A percentile compares a stretch with the other conserved stretches of the same genome.
Conservation (phyloP, 2,797 vertebrate species). For the Atherinosoma microstoma region DNA sequence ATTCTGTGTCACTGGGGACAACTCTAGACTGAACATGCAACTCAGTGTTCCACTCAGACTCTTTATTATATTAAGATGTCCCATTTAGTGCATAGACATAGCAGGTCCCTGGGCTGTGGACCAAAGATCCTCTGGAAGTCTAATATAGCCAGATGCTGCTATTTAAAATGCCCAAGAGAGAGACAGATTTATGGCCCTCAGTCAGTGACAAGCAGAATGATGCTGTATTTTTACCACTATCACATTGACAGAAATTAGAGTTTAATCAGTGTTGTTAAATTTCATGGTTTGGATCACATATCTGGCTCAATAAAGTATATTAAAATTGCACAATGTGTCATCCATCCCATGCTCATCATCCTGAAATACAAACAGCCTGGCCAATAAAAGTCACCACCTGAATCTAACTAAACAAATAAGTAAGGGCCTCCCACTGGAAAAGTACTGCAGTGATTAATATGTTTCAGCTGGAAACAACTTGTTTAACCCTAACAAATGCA, state of each 20-base stretch:
- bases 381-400: background rate
- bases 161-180: constrained; percentile 66
- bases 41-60: constrained; percentile 63
- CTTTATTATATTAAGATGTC: constrained; percentile 78
- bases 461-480: background rate
- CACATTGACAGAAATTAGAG: constrained; percentile 37
- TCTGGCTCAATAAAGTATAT: background rate
- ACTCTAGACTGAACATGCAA: constrained; percentile 69
- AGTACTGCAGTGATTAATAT: background rate
- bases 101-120: constrained; percentile 68
- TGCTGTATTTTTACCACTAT: constrained; percentile 42
- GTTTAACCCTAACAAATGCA: background rate
- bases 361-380: background rate
- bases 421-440: background rate
- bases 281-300: constrained; percentile 34
- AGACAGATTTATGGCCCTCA: constrained; percentile 47
- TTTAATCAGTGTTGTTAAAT: constrained; percentile 33
- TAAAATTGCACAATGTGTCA: background rate
- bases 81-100: constrained; percentile 64
- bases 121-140: constrained; percentile 57
- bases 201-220: constrained; percentile 50
- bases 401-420: background rate
- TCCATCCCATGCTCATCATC: background rate
- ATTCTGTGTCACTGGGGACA: constrained; percentile 72
- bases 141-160: constrained; percentile 63